Conservation (phyloP, 53 echinoderm and acorn worm species). For the Echinometra lucunter region DNA sequence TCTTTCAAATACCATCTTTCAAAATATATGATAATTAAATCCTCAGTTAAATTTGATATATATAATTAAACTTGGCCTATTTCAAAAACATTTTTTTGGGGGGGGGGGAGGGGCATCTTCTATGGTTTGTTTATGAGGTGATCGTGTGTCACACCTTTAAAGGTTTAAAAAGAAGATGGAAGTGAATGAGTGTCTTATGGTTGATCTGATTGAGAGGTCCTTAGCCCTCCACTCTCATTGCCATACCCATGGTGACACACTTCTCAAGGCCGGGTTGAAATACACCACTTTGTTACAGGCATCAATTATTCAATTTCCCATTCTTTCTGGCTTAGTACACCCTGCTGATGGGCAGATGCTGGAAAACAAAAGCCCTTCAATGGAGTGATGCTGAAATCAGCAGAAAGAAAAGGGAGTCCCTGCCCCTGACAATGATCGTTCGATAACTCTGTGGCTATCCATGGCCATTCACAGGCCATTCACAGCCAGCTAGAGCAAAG, state of each 20-base stretch:
- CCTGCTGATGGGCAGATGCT: slow-evolving; percentile 59
- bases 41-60: not conserved
- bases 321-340: not conserved
- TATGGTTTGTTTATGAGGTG: not conserved
- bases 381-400: slow-evolving; percentile 11
- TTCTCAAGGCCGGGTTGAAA: slow-evolving; percentile 3
- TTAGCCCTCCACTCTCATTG: not conserved
- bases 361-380: slow-evolving; percentile 51
- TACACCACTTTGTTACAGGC: slow-evolving; percentile 20
- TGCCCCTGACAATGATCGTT: slow-evolving; percentile 6
- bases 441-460: not conserved
- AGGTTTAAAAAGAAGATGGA: not conserved
- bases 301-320: slow-evolving; percentile 55
- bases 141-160: not conserved
- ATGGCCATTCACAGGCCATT: not conserved
- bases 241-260: slow-evolving; percentile 36
- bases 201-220: not conserved
- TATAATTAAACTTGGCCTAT: not conserved
- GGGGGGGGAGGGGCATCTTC: too few relatives aligned
- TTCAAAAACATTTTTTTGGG: not conserved
- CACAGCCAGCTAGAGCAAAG: not conserved
- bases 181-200: not conserved
- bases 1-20: not conserved
- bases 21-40: too few relatives aligned
- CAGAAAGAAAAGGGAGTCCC: slow-evolving; percentile 15